A percentile compares a stretch with the other conserved stretches of the same genome.
Evolutionary conservation across 2,797 vertebrate genomes (phyloP).

Genomic region (Danionella dracula): DNA sequence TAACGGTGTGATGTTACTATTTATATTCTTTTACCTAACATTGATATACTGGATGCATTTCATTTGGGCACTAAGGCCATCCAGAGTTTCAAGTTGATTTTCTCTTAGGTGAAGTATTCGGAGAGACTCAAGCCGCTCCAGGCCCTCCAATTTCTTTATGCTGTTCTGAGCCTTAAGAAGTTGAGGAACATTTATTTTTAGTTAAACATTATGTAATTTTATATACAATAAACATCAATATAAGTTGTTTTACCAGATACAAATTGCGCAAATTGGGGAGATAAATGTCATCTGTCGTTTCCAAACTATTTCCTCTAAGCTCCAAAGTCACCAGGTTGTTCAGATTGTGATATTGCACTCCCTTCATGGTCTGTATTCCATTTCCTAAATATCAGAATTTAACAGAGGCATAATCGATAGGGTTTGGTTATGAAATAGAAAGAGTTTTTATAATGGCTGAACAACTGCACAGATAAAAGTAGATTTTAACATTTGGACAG

Average conservation of each 20-base stretch:
- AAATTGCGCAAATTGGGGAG: conserved; percentile 79
- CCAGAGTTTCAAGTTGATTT: conserved; percentile 78
- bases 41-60: conserved; percentile 87
- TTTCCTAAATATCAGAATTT: conserved; percentile 68
- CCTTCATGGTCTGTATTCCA: conserved; percentile 62
- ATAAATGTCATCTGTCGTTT: conserved; percentile 75
- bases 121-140: conserved; percentile 72
- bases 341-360: conserved; percentile 67
- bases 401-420: no score
- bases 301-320: conserved; percentile 79
- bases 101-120: conserved; percentile 83
- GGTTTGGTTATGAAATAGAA: neutral
- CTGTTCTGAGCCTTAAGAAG: conserved; percentile 77
- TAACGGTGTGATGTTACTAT: neutral
- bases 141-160: conserved; percentile 74
- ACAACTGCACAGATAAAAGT: no score
- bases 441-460: no score
- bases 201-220: neutral
- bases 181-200: neutral
- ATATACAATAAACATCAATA: neutral
- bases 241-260: conserved; percentile 72
- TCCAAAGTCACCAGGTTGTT: conserved; percentile 78
- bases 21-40: conserved; percentile 62
- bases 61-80: conserved; percentile 79
- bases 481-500: no score